phyloP scores from a whole-genome alignment of 2,888 invertebrate species.

The Zygogramma bicolorata region DNA sequence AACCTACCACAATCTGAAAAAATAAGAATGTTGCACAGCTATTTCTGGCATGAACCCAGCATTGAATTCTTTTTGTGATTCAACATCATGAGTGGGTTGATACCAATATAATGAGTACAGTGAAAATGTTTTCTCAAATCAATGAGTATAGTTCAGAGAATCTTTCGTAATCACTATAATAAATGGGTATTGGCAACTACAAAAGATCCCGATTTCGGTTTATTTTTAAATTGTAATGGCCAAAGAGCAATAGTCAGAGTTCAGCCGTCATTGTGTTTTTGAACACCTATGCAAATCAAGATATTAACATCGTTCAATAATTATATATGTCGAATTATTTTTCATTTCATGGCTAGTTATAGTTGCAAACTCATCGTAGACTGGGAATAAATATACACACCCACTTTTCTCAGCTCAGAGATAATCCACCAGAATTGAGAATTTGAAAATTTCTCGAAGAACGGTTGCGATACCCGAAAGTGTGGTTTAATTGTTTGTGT shows the following conservation, averaged over 20 bases:
- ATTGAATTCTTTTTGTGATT: no score
- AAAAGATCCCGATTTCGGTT: no score
- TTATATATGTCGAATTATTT: not conserved
- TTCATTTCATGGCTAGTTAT: not conserved
- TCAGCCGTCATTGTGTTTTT: conserved; percentile 1
- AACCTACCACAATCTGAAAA: no score
- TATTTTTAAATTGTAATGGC: not conserved
- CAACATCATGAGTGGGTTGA: no score
- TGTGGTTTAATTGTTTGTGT: not conserved
- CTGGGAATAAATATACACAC: no score
- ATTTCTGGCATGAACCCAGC: no score
- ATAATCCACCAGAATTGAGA: not conserved
- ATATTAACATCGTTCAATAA: not conserved
- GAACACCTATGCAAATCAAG: not conserved
- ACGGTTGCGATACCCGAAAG: not conserved
- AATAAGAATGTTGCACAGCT: no score
- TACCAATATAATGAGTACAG: no score
- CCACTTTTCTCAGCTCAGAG: not conserved
- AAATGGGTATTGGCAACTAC: no score
- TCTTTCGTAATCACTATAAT: no score
- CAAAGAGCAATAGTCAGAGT: conserved; percentile 8
- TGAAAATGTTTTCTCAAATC: no score
- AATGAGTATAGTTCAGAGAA: no score
- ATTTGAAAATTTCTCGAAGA: not conserved
- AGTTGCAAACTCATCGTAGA: not conserved